phyloP scores from a whole-genome alignment of 1,140 invertebrate genomes.

The Brevipalpus yothersi region DNA sequence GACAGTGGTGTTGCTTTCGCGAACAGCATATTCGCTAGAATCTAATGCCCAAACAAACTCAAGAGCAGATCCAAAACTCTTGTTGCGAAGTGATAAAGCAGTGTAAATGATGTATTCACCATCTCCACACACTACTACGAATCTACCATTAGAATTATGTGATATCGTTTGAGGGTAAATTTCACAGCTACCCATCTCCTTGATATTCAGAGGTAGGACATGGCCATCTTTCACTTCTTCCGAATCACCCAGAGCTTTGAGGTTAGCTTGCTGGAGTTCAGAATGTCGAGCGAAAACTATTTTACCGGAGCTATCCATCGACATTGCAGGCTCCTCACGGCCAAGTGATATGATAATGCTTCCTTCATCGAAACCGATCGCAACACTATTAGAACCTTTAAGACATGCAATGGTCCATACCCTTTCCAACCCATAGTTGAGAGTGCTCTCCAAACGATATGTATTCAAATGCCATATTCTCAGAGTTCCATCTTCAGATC shows the following conservation, averaged over 20 bases:
- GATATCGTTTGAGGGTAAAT: constrained; percentile 96
- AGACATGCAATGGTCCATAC: constrained; percentile 93
- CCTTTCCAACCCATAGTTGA: constrained; percentile 93
- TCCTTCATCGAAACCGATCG: constrained; percentile 92
- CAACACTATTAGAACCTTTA: constrained; percentile 87
- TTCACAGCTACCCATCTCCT: constrained; percentile 98
- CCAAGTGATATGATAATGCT: constrained; percentile 93
- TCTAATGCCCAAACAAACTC: constrained; percentile 98
- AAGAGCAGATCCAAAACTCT: constrained; percentile 89
- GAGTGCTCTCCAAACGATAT: constrained; percentile 75
- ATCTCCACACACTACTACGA: constrained; percentile 96
- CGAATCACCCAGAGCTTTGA: constrained; percentile 39
- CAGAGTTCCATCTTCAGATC: constrained; percentile 89
- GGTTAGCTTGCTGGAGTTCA: constrained; percentile 90
- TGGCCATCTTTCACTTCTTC: constrained; percentile 69
- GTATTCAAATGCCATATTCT: constrained; percentile 95
- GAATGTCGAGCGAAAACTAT: constrained; percentile 96
- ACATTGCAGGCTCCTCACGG: constrained; percentile 91
- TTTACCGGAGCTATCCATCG: constrained; percentile 94
- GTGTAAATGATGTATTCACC: constrained; percentile 99
- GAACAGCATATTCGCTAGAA: constrained; percentile 72
- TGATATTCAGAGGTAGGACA: constrained; percentile 66
- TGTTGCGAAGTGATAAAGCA: constrained; percentile 92
- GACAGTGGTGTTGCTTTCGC: constrained; percentile 67
- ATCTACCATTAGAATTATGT: constrained; percentile 90